Conservation (phyloP, 2,888 invertebrate genomes). For the Pterostichus madidus region DNA sequence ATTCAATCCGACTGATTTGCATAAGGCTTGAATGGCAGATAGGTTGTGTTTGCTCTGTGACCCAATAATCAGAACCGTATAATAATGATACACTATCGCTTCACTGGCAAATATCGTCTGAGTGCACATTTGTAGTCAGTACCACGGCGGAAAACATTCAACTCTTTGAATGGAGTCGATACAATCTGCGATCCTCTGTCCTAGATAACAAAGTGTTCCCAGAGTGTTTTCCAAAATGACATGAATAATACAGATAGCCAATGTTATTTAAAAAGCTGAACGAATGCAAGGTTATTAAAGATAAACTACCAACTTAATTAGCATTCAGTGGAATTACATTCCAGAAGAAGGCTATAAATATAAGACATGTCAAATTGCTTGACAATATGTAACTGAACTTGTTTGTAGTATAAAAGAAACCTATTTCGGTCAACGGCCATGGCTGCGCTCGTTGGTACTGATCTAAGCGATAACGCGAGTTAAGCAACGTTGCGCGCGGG, state of each 20-base stretch:
- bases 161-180: slow-evolving; percentile 3
- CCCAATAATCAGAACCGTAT: slow-evolving; percentile 33
- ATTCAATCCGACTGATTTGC: slow-evolving; percentile 15
- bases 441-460: no score
- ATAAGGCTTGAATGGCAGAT: not conserved
- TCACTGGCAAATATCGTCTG: slow-evolving; percentile 10
- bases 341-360: no score
- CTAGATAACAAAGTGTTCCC: not conserved
- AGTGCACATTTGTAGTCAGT: slow-evolving; percentile 31
- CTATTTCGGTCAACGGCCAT: no score
- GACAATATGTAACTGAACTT: no score
- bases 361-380: no score
- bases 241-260: slow-evolving; percentile 5
- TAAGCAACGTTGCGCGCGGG: no score
- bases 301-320: not conserved
- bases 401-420: no score
- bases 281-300: not conserved
- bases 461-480: no score
- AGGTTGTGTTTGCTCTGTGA: slow-evolving; percentile 16
- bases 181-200: slow-evolving; percentile 13
- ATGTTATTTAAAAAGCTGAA: not conserved
- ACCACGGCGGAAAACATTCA: not conserved
- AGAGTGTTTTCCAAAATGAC: slow-evolving; percentile 26
- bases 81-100: slow-evolving; percentile 26
- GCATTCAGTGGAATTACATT: no score